phyloP scores from a whole-genome alignment of 2,113 vertebrate genomes.

The Equus przewalskii region DNA sequence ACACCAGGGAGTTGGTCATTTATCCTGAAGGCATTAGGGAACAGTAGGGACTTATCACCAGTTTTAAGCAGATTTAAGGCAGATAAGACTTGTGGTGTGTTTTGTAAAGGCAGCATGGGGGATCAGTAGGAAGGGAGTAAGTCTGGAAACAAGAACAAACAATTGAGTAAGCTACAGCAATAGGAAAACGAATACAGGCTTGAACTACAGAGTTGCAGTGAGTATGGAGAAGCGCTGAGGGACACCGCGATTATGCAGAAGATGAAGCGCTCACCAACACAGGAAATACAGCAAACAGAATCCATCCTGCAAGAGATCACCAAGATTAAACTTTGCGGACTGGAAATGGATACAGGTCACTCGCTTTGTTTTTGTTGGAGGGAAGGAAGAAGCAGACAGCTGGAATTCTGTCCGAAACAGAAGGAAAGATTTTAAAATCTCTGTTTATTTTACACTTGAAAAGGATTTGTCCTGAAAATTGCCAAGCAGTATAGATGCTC shows the following conservation, averaged over 20 bases:
- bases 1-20: background rate
- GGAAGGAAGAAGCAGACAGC: conserved; percentile 52
- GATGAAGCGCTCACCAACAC: background rate
- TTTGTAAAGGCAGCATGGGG: background rate
- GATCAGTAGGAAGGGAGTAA: background rate
- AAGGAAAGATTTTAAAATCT: conserved; percentile 65
- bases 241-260: background rate
- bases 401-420: conserved; percentile 57
- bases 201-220: background rate
- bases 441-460: conserved; percentile 76
- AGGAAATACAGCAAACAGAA: background rate
- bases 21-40: background rate
- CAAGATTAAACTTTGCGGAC: background rate
- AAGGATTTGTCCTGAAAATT: conserved; percentile 69
- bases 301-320: background rate
- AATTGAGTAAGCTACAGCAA: background rate
- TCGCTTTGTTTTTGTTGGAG: conserved; percentile 30
- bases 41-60: background rate
- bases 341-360: background rate
- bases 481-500: conserved; percentile 56
- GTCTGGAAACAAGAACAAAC: background rate
- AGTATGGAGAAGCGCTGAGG: background rate
- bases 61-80: background rate
- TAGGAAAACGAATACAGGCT: background rate
- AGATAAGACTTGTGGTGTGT: background rate